phyloP scores from a whole-genome alignment of 2,888 invertebrate species.

The Steinernema carpocapsae region DNA sequence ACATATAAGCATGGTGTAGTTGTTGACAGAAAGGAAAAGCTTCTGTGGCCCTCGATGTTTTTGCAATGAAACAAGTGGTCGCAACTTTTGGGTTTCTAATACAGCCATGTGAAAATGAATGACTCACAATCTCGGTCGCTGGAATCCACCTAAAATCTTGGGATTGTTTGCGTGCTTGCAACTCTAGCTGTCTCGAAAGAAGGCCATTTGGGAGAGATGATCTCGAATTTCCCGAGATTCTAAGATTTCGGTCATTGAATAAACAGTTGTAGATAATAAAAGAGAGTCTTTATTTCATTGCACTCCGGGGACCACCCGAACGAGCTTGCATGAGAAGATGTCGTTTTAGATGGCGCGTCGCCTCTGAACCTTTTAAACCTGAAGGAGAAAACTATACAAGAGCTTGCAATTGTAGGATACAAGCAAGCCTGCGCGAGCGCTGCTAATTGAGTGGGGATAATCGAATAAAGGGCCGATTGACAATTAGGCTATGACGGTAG shows the following conservation, averaged over 20 bases:
- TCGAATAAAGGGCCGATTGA: conserved; percentile 15
- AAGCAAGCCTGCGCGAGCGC: not conserved
- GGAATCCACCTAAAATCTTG: too few species aligned
- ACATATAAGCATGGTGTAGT: not conserved
- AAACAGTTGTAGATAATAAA: not conserved
- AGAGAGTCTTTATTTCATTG: conserved; percentile 16
- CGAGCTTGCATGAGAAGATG: not conserved
- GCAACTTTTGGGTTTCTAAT: too few species aligned
- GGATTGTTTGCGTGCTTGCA: too few species aligned
- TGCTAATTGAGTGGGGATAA: conserved; percentile 16
- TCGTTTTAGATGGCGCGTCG: not conserved
- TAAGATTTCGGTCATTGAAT: not conserved
- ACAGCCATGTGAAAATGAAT: too few species aligned
- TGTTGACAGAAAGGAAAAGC: conserved; percentile 30
- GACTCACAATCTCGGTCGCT: too few species aligned
- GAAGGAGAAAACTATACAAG: too few species aligned
- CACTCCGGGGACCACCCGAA: not conserved
- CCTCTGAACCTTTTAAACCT: too few species aligned
- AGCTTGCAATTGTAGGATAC: not conserved
- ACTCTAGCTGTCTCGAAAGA: not conserved
- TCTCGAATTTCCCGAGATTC: not conserved
- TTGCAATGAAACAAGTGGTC: too few species aligned
- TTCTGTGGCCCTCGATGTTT: not conserved
- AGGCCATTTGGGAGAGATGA: not conserved
- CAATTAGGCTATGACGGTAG: not conserved